Evolutionary conservation across 2,113 vertebrate species (phyloP).

Genomic region (Nyctibius bracteatus): DNA sequence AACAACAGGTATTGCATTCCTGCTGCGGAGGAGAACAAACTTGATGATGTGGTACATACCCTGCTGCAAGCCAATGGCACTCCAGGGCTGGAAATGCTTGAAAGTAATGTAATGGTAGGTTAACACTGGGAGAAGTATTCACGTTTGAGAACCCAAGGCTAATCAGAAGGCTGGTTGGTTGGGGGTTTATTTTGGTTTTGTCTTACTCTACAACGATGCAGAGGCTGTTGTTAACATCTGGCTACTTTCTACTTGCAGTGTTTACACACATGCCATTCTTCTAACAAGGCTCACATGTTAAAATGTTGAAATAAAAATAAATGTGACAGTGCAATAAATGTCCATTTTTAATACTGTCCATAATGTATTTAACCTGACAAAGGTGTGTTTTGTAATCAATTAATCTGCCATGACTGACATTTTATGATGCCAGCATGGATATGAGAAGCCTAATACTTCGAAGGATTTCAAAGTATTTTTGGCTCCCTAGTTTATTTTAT

Average conservation of each 20-base stretch:
- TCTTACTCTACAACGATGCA: not conserved
- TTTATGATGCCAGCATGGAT: not conserved
- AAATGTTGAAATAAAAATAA: not conserved
- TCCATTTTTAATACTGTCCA: not conserved
- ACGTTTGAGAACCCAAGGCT: not conserved
- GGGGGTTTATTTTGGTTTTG: not conserved
- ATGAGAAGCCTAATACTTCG: not conserved
- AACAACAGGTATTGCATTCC: conserved; percentile 95
- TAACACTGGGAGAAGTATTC: not conserved
- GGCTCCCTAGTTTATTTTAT: not conserved
- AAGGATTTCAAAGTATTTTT: not conserved
- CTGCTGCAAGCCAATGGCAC: conserved; percentile 98
- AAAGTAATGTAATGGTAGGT: conserved; percentile 96
- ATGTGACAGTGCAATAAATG: not conserved
- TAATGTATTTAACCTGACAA: not conserved
- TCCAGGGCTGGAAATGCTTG: conserved; percentile 98
- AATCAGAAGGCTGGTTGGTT: not conserved
- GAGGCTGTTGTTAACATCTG: not conserved
- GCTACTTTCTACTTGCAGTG: not conserved
- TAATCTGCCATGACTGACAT: not conserved
- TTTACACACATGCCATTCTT: not conserved
- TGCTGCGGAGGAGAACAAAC: conserved; percentile 97
- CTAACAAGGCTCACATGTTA: not conserved
- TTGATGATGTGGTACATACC: conserved; percentile 98
- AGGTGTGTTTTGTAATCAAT: not conserved